Evolutionary conservation across 2,888 invertebrate genomes (phyloP).

Genomic region (Dynastes maya): DNA sequence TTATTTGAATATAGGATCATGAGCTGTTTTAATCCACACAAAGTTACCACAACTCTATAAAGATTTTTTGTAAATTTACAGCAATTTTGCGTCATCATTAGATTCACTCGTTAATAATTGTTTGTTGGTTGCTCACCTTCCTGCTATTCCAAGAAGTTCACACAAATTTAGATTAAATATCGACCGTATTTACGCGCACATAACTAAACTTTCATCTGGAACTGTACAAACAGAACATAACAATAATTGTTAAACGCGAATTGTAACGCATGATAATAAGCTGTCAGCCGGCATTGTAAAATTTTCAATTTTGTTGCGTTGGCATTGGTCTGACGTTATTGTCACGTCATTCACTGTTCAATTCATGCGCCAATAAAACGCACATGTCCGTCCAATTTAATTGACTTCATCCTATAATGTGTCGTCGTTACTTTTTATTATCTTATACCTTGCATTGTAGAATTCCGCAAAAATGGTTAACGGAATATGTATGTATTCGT

Average conservation of each 20-base stretch:
- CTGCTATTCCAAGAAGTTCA: too few species aligned
- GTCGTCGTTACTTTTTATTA: constrained; percentile 28
- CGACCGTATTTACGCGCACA: too few species aligned
- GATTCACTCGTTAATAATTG: too few species aligned
- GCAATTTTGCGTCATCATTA: too few species aligned
- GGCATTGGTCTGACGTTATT: constrained; percentile 19
- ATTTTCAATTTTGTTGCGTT: constrained; percentile 41
- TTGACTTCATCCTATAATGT: constrained; percentile 10
- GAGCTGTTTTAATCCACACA: too few species aligned
- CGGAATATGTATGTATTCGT: neutral
- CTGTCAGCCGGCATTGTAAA: constrained; percentile 19
- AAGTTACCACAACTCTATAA: too few species aligned
- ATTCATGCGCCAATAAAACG: constrained; percentile 22
- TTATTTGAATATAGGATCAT: too few species aligned
- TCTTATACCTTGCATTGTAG: constrained; percentile 7
- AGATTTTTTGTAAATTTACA: too few species aligned
- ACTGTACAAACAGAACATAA: constrained; percentile 6
- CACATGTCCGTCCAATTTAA: constrained; percentile 22
- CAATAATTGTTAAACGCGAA: constrained; percentile 11
- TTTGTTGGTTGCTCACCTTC: too few species aligned
- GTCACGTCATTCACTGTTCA: constrained; percentile 22
- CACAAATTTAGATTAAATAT: too few species aligned
- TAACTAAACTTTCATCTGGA: neutral
- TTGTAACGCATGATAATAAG: constrained; percentile 24
- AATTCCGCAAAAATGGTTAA: neutral